phyloP scores from a whole-genome alignment of 1,140 invertebrate genomes.

The Eueides isabella region DNA sequence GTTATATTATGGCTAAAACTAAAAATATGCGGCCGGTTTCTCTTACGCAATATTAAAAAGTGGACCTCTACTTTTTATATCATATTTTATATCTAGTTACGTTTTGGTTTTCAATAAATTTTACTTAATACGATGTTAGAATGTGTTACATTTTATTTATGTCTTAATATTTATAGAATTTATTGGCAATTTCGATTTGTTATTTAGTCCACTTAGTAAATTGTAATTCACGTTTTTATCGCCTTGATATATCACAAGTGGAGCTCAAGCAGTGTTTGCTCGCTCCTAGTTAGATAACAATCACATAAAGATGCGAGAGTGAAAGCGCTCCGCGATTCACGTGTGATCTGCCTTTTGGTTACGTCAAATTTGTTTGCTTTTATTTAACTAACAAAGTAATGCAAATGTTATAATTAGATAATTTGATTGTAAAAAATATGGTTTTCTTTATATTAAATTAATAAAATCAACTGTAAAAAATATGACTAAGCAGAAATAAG shows the following conservation, averaged over 20 bases:
- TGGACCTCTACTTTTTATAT: background rate
- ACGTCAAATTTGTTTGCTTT: conserved; percentile 30
- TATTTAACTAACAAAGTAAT: conserved; percentile 22
- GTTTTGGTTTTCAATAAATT: background rate
- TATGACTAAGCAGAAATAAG: too few species aligned
- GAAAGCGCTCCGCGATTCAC: conserved; percentile 64
- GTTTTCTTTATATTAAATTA: background rate
- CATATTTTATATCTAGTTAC: background rate
- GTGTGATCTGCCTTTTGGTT: conserved; percentile 54
- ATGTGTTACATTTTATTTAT: background rate
- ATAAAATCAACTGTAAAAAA: too few species aligned
- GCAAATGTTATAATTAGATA: background rate
- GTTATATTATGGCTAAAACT: background rate
- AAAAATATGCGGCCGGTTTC: conserved; percentile 2
- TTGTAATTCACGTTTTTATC: background rate
- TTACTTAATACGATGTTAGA: too few species aligned
- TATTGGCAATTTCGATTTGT: too few species aligned
- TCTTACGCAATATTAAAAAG: conserved; percentile 4
- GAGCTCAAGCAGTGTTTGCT: conserved; percentile 12
- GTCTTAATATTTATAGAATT: background rate
- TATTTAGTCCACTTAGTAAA: background rate
- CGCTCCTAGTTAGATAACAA: conserved; percentile 63
- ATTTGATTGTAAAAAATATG: background rate
- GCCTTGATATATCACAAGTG: conserved; percentile 6
- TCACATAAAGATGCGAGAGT: conserved; percentile 59